These are phyloP conservation scores for Australoheros scitulus DNA, from an alignment of 2,113 vertebrate genomes.

Conservation along the genomic window DNA sequence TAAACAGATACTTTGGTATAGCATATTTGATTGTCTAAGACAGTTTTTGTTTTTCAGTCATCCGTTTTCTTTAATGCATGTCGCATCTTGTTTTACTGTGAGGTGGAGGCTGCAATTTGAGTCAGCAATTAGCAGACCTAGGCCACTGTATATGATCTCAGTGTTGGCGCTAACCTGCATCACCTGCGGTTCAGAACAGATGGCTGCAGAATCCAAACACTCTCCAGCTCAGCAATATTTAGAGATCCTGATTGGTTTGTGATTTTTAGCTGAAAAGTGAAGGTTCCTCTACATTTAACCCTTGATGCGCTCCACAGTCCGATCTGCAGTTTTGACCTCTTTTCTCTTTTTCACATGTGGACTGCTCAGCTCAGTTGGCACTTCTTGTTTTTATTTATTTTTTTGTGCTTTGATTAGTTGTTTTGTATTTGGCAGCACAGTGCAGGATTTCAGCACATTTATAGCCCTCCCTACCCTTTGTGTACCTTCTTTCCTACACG, in stretches of 20 bases:
- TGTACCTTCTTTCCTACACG: slow-evolving; percentile 24
- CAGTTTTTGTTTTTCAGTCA: neutral
- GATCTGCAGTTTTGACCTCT: slow-evolving; percentile 4
- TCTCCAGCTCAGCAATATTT: slow-evolving; percentile 60
- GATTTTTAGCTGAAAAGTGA: neutral
- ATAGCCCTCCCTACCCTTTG: neutral
- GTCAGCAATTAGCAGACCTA: slow-evolving; percentile 22
- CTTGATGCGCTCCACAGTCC: neutral
- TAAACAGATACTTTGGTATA: neutral
- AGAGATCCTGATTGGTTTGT: slow-evolving; percentile 40
- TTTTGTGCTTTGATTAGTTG: slow-evolving; percentile 31
- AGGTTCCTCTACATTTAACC: neutral
- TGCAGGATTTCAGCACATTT: slow-evolving; percentile 63
- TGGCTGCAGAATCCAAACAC: slow-evolving; percentile 62
- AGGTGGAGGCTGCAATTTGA: slow-evolving; percentile 21
- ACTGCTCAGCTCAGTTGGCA: neutral
- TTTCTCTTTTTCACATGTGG: neutral
- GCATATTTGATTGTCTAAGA: neutral
- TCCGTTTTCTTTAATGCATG: neutral
- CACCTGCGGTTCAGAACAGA: slow-evolving; percentile 70
- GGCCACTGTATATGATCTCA: slow-evolving; percentile 22
- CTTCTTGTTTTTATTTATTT: neutral
- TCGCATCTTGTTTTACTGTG: neutral
- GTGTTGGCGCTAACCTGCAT: slow-evolving; percentile 34
- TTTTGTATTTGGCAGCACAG: slow-evolving; percentile 75